These are phyloP conservation scores for Pagetopsis macropterus DNA, from an alignment of 2,797 vertebrate species.

Conservation along the genomic window DNA sequence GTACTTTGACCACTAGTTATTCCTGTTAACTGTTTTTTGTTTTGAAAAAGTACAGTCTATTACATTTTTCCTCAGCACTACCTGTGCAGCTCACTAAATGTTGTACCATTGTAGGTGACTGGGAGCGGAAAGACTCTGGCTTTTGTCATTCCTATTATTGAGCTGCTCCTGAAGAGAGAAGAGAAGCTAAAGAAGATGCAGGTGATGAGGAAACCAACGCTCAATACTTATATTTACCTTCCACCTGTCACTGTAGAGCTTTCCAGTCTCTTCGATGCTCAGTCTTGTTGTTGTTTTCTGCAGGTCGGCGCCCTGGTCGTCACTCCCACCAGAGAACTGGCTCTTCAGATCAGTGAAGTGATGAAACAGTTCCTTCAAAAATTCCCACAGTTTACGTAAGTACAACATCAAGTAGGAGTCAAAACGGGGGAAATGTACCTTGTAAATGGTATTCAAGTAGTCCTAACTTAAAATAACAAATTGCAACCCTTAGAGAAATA, in stretches of 20 bases:
- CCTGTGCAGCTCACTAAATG: neutral
- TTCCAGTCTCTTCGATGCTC: neutral
- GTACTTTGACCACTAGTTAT: neutral
- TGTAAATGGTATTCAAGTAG: neutral
- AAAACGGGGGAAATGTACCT: neutral
- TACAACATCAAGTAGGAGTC: neutral
- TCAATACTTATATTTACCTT: too few relatives aligned
- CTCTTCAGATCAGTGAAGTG: conserved; percentile 94
- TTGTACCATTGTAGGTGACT: conserved; percentile 85
- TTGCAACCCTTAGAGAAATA: neutral
- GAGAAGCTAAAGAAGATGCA: conserved; percentile 94
- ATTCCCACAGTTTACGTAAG: conserved; percentile 92
- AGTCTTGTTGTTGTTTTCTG: neutral
- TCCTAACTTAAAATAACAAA: neutral
- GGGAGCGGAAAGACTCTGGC: conserved; percentile 97
- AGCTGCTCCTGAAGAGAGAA: conserved; percentile 92
- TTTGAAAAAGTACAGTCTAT: too few relatives aligned
- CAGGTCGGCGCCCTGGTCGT: conserved; percentile 95
- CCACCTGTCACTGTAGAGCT: neutral
- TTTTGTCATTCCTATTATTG: conserved; percentile 93
- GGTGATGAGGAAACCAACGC: conserved; percentile 71
- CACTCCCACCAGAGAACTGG: conserved; percentile 95
- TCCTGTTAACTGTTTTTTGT: too few relatives aligned
- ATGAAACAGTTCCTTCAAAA: conserved; percentile 86
- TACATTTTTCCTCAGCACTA: neutral